phyloP scores from a whole-genome alignment of 2,888 invertebrate genomes.

The Agrypnus murinus region DNA sequence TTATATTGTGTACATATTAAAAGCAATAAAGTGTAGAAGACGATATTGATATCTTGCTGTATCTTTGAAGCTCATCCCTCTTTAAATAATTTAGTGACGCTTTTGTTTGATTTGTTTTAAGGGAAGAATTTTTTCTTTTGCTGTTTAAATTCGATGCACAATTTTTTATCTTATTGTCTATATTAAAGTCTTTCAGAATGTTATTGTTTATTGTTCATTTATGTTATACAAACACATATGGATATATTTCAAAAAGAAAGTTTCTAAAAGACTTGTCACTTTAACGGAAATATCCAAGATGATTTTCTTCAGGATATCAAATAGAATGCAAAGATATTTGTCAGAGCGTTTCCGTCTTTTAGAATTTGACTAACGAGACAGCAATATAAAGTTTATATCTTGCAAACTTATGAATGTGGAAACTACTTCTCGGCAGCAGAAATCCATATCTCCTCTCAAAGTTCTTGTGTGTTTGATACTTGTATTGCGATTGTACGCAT shows the following conservation, averaged over 20 bases:
- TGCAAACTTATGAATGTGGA: constrained; percentile 55
- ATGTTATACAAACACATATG: constrained; percentile 11
- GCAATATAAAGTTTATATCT: constrained; percentile 58
- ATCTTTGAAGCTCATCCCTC: constrained; percentile 33
- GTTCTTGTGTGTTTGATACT: constrained; percentile 53
- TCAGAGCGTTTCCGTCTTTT: constrained; percentile 57
- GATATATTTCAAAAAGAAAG: constrained; percentile 37
- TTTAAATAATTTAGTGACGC: constrained; percentile 31
- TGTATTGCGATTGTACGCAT: constrained; percentile 50
- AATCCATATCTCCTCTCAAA: constrained; percentile 55
- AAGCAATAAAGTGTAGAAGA: constrained; percentile 66
- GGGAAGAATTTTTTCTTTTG: no score
- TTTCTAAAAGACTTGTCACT: constrained; percentile 47
- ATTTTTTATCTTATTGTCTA: no score
- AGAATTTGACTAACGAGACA: constrained; percentile 57
- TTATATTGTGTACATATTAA: constrained; percentile 69
- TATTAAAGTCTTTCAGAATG: no score
- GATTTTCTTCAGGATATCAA: constrained; percentile 51
- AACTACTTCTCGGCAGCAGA: constrained; percentile 51
- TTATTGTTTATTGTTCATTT: no score
- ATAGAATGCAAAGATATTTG: constrained; percentile 57
- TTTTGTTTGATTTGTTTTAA: constrained; percentile 11
- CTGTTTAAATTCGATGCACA: no score
- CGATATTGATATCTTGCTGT: constrained; percentile 49
- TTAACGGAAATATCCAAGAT: constrained; percentile 51